Conservation (phyloP, 1,140 invertebrate genomes). For the Drosophila trapezifrons region DNA sequence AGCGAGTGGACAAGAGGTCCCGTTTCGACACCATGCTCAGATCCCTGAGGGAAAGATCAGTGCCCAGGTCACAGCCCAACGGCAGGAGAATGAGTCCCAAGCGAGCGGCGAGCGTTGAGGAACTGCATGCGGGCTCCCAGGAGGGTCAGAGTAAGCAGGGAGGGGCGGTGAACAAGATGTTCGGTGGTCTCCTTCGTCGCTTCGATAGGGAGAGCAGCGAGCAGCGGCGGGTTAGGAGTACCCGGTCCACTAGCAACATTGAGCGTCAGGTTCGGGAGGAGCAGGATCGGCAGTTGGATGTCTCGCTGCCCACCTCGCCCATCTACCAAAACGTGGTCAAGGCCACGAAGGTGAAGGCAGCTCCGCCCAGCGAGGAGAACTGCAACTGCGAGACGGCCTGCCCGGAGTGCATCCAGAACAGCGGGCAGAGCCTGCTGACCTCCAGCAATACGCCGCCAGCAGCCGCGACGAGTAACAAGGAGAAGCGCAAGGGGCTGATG, state of each 20-base stretch:
- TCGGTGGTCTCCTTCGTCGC: conserved; percentile 89
- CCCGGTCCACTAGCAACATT: conserved; percentile 81
- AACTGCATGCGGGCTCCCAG: conserved; percentile 86
- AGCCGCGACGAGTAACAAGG: conserved; percentile 60
- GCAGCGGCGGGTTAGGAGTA: conserved; percentile 68
- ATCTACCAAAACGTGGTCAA: conserved; percentile 75
- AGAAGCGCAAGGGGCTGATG: conserved; percentile 86
- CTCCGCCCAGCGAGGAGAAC: conserved; percentile 45
- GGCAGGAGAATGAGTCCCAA: conserved; percentile 85
- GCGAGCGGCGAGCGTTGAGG: conserved; percentile 88
- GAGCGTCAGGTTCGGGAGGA: conserved; percentile 63
- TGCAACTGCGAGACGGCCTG: conserved; percentile 65
- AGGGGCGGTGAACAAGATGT: conserved; percentile 87
- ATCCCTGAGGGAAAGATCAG: conserved; percentile 87
- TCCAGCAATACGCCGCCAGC: conserved; percentile 1
- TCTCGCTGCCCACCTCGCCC: conserved; percentile 48
- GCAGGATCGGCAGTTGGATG: conserved; percentile 29
- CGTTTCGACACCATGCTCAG: conserved; percentile 85
- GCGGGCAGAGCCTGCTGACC: conserved; percentile 3
- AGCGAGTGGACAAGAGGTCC: conserved; percentile 77
- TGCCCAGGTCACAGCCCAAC: conserved; percentile 85
- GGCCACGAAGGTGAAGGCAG: conserved; percentile 13
- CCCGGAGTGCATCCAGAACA: conserved; percentile 64
- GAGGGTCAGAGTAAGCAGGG: conserved; percentile 83
- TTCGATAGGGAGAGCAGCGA: conserved; percentile 85